phyloP scores from a whole-genome alignment of 2,888 invertebrate genomes.

The Colletes collaris region DNA sequence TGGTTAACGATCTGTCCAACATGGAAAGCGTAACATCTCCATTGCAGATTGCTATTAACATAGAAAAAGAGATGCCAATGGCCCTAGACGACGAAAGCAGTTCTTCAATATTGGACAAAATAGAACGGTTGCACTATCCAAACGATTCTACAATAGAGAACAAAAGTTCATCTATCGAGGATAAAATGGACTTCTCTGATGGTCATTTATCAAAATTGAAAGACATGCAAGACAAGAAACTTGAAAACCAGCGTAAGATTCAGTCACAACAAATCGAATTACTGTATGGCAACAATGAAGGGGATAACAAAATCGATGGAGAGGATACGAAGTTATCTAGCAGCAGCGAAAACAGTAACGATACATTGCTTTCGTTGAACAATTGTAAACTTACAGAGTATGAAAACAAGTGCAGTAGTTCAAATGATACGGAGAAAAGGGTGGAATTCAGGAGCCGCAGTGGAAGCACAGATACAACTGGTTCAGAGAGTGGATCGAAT shows the following conservation, averaged over 20 bases:
- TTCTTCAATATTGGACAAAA: slow-evolving; percentile 73
- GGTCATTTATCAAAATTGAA: slow-evolving; percentile 51
- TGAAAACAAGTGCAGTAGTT: slow-evolving; percentile 65
- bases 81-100: slow-evolving; percentile 73
- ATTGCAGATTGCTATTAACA: slow-evolving; percentile 48
- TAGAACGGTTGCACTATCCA: slow-evolving; percentile 70
- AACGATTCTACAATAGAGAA: slow-evolving; percentile 50
- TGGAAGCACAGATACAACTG: slow-evolving; percentile 81
- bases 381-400: slow-evolving; percentile 74
- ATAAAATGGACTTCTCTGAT: slow-evolving; percentile 48
- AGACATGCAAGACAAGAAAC: slow-evolving; percentile 53
- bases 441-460: slow-evolving; percentile 78
- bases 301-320: slow-evolving; percentile 75
- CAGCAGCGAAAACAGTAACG: slow-evolving; percentile 86
- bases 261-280: slow-evolving; percentile 67
- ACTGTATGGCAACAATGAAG: slow-evolving; percentile 75
- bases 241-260: slow-evolving; percentile 49
- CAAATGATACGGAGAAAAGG: slow-evolving; percentile 76
- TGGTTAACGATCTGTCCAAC: slow-evolving; percentile 65
- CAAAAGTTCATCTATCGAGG: slow-evolving; percentile 22
- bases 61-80: slow-evolving; percentile 56
- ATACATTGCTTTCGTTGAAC: slow-evolving; percentile 81
- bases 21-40: slow-evolving; percentile 59
- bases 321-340: slow-evolving; percentile 79
- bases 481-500: slow-evolving; percentile 81